A percentile compares a stretch with the other conserved stretches of the same genome.
Evolutionary conservation across 2,888 invertebrate genomes (phyloP).

Genomic region (Drosophila recens): DNA sequence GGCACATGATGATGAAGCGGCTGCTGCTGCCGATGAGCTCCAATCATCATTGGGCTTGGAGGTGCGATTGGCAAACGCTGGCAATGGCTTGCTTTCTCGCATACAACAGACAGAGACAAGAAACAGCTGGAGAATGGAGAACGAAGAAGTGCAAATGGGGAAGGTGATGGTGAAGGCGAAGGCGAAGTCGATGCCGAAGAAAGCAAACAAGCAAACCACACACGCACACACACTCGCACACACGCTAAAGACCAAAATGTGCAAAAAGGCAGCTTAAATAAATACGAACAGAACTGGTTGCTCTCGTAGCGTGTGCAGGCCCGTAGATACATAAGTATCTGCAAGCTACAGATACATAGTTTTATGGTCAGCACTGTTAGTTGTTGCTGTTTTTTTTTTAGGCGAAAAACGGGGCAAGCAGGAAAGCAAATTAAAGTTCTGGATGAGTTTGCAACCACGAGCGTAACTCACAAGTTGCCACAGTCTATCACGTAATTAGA

Average conservation of each 20-base stretch:
- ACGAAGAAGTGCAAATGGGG: background rate
- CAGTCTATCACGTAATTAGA: slow-evolving; percentile 26
- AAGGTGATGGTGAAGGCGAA: slow-evolving; percentile 1
- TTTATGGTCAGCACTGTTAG: slow-evolving; percentile 44
- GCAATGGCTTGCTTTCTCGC: slow-evolving; percentile 72
- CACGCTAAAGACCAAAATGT: slow-evolving; percentile 58
- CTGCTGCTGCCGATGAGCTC: slow-evolving; percentile 57
- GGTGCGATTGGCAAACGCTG: slow-evolving; percentile 69
- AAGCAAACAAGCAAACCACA: slow-evolving; percentile 46
- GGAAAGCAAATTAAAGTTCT: slow-evolving; percentile 20
- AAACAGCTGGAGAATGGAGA: slow-evolving; percentile 41
- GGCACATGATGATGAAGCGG: slow-evolving; percentile 77
- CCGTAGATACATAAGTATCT: slow-evolving; percentile 57
- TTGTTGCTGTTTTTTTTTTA: slow-evolving; percentile 30
- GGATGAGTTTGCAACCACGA: slow-evolving; percentile 10
- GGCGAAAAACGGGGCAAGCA: slow-evolving; percentile 42
- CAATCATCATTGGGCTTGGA: slow-evolving; percentile 75
- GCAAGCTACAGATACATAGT: slow-evolving; percentile 52
- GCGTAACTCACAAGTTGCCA: slow-evolving; percentile 5
- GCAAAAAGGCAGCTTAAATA: slow-evolving; percentile 73
- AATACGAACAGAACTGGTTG: slow-evolving; percentile 70
- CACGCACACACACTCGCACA: slow-evolving; percentile 25
- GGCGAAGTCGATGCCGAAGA: slow-evolving; percentile 42
- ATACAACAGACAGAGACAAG: slow-evolving; percentile 21
- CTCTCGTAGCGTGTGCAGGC: slow-evolving; percentile 47